phyloP scores from a whole-genome alignment of 2,113 vertebrate genomes.

The Cyanocitta stelleri region DNA sequence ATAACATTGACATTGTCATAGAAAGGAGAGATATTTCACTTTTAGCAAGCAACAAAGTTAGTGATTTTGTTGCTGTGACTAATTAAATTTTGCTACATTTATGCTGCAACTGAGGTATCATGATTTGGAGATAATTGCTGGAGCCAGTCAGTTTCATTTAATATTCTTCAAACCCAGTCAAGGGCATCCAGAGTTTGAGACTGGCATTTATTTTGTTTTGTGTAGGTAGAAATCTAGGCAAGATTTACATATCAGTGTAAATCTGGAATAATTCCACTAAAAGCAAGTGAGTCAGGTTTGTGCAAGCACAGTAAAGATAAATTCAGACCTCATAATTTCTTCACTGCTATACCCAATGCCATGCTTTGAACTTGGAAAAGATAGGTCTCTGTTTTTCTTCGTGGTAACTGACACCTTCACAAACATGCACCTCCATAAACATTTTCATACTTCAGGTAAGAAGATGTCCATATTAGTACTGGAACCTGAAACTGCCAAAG shows the following conservation, averaged over 20 bases:
- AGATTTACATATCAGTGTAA: neutral
- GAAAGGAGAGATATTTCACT: neutral
- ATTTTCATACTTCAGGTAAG: neutral
- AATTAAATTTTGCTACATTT: conserved; percentile 42
- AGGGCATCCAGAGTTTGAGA: neutral
- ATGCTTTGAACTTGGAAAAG: neutral
- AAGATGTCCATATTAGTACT: neutral
- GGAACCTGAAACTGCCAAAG: neutral
- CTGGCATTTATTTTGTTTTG: neutral
- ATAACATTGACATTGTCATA: neutral
- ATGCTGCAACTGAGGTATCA: neutral
- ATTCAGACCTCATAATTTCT: neutral
- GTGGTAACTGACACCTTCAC: neutral
- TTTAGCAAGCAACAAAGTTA: neutral
- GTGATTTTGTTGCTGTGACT: conserved; percentile 22
- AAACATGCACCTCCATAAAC: neutral
- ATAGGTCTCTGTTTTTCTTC: neutral
- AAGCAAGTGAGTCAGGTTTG: neutral
- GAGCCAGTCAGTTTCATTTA: conserved; percentile 17
- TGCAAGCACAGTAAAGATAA: neutral
- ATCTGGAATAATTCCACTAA: neutral
- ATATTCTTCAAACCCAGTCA: conserved; percentile 1
- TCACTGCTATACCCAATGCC: neutral
- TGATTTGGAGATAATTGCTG: conserved; percentile 16
- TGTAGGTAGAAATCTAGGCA: neutral